Conservation (phyloP, 2,888 invertebrate genomes). For the Euspilapteryx auroguttella region DNA sequence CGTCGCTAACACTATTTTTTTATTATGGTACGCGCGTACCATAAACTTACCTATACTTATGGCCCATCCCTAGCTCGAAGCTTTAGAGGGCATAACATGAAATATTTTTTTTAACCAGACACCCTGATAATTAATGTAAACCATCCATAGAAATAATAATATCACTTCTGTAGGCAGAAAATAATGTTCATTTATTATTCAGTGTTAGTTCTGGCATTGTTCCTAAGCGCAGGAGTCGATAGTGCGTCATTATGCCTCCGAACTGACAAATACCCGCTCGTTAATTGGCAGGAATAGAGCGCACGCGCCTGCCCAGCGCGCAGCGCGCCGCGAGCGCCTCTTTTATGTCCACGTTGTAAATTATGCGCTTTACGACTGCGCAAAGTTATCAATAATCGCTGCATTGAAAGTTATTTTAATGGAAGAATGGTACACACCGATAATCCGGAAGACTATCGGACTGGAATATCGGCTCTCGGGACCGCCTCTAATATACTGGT, state of each 20-base stretch:
- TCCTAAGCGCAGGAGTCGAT: conserved; percentile 15
- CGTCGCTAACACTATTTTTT: no score
- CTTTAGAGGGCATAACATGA: no score
- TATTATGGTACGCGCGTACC: no score
- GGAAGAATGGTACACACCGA: conserved; percentile 1
- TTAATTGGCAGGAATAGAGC: conserved; percentile 37
- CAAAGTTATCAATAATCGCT: conserved; percentile 31
- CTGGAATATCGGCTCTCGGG: no score
- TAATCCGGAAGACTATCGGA: not conserved
- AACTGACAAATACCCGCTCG: conserved; percentile 32
- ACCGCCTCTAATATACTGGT: no score
- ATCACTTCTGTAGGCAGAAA: no score
- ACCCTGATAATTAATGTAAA: not conserved
- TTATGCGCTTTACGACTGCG: conserved; percentile 33
- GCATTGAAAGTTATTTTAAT: conserved; percentile 26
- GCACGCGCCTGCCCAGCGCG: conserved; percentile 11
- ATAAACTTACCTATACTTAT: no score
- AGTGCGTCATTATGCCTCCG: conserved; percentile 25
- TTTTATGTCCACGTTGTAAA: conserved; percentile 27
- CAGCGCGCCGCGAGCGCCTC: no score
- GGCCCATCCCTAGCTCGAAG: no score
- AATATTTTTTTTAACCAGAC: no score
- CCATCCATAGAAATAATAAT: not conserved
- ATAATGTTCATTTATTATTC: no score
- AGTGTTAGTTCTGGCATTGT: no score